Evolutionary conservation across 2,797 vertebrate genomes (phyloP).

Genomic region (Vultur gryphus): DNA sequence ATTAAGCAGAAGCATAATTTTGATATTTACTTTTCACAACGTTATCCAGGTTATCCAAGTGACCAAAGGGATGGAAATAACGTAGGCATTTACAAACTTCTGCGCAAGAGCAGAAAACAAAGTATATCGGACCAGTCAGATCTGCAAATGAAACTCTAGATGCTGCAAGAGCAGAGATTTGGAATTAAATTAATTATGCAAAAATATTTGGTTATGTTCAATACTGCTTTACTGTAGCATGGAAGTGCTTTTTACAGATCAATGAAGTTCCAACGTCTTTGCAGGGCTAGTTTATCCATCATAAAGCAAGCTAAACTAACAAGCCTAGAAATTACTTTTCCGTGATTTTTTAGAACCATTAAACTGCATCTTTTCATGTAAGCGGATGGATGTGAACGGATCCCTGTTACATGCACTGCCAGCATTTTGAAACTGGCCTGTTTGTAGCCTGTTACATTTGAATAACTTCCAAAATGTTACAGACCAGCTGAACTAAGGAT

Average conservation of each 20-base stretch:
- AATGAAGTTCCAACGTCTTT: neutral
- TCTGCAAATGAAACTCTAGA: neutral
- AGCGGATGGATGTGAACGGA: neutral
- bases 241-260: neutral
- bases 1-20: neutral
- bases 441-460: neutral
- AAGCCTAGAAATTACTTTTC: neutral
- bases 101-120: neutral
- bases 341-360: neutral
- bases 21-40: neutral
- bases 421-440: neutral
- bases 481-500: neutral
- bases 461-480: neutral
- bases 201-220: neutral
- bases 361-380: neutral
- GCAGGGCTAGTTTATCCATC: neutral
- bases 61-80: neutral
- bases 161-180: neutral
- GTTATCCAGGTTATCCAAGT: neutral
- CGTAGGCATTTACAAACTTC: neutral
- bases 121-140: neutral
- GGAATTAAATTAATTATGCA: neutral
- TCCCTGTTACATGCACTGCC: neutral
- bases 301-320: neutral
- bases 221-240: neutral